A percentile compares a stretch with the other conserved stretches of the same genome.
Evolutionary conservation across 2,797 vertebrate species (phyloP).

Genomic region (Spizella passerina): DNA sequence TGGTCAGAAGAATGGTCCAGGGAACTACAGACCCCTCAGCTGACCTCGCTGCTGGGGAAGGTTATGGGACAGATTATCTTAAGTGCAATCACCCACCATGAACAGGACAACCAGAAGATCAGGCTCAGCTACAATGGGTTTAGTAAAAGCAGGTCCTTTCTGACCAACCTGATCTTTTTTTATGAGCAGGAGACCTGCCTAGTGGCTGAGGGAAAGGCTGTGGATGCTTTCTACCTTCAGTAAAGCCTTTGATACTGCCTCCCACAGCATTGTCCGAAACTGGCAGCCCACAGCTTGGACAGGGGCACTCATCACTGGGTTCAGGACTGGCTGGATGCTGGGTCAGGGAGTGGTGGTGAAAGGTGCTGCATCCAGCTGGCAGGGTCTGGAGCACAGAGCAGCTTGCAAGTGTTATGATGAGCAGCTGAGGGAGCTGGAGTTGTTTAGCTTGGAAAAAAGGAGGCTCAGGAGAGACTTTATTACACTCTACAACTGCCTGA

Average conservation of each 20-base stretch:
- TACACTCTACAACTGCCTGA: background rate
- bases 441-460: background rate
- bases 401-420: background rate
- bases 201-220: background rate
- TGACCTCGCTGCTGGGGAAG: rapidly evolving
- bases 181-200: background rate
- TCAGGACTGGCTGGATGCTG: background rate
- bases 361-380: background rate
- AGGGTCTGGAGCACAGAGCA: background rate
- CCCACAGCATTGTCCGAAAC: background rate
- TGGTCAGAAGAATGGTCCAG: background rate
- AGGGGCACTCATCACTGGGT: background rate
- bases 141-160: background rate
- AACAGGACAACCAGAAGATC: background rate
- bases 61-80: background rate
- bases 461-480: background rate
- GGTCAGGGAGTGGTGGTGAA: background rate
- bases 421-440: background rate
- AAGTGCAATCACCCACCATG: background rate
- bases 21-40: background rate
- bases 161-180: background rate
- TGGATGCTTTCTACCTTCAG: background rate
- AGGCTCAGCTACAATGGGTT: background rate
- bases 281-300: background rate
- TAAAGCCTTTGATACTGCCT: background rate